Percentiles rank a stretch among this genome's conserved stretches.
These are phyloP conservation scores for Chrysolina oricalcia DNA, from an alignment of 2,888 invertebrate genomes.

Conservation along the genomic window DNA sequence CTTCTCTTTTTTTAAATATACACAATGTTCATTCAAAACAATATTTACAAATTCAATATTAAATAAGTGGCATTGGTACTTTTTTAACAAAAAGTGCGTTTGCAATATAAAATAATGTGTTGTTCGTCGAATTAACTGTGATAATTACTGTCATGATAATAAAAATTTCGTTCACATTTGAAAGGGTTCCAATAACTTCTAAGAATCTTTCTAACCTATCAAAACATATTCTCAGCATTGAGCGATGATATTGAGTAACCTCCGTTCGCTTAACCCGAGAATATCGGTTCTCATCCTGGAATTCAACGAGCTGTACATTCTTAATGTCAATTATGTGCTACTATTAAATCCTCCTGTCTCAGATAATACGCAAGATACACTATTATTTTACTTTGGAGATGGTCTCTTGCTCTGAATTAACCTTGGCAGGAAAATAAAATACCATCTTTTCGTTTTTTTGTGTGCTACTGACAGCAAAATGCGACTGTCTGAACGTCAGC, in stretches of 20 bases:
- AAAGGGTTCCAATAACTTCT: not conserved
- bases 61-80: too few species aligned
- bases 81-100: too few species aligned
- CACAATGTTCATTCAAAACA: too few species aligned
- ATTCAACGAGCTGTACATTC: conserved; percentile 57
- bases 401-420: conserved; percentile 69
- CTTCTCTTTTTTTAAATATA: too few species aligned
- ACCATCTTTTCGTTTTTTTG: conserved; percentile 61
- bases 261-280: conserved; percentile 46
- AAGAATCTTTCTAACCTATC: not conserved
- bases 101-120: too few species aligned
- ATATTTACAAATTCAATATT: too few species aligned
- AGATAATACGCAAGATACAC: conserved; percentile 69
- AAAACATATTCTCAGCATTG: not conserved
- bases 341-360: conserved; percentile 68
- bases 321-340: conserved; percentile 64
- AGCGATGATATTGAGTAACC: conserved; percentile 18
- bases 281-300: conserved; percentile 52
- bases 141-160: too few species aligned
- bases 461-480: conserved; percentile 71
- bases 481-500: conserved; percentile 69
- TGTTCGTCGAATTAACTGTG: too few species aligned
- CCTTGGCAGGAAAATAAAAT: conserved; percentile 72
- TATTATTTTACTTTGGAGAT: conserved; percentile 70
- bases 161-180: not conserved